Percentiles rank a stretch among this genome's conserved stretches.
Evolutionary conservation across 2,888 invertebrate genomes (phyloP).

Genomic region (Torymus auratus): DNA sequence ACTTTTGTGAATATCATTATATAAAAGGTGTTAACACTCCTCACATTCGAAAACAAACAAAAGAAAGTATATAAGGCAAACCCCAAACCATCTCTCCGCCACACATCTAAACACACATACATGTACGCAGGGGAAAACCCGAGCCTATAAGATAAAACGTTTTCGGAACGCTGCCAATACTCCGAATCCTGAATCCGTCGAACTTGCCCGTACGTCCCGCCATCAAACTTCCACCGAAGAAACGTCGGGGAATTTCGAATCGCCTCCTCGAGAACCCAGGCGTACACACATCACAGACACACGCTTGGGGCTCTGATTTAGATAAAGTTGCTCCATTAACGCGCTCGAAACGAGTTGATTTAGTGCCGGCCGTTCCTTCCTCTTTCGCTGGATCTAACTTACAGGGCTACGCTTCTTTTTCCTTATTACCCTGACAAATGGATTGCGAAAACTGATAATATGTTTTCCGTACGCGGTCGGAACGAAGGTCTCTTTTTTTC

Average conservation of each 20-base stretch:
- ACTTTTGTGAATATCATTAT: no score
- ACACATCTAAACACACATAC: no score
- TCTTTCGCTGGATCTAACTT: background rate
- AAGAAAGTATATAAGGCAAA: no score
- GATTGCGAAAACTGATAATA: conserved; percentile 2
- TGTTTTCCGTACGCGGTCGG: background rate
- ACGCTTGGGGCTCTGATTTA: conserved; percentile 35
- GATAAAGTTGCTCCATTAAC: conserved; percentile 46
- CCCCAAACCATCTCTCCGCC: no score
- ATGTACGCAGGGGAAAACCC: no score
- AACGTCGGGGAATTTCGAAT: conserved; percentile 17
- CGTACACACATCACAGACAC: background rate
- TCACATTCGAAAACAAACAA: no score
- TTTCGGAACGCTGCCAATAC: background rate
- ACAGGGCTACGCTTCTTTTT: background rate
- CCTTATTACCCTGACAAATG: background rate
- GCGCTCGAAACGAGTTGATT: conserved; percentile 28
- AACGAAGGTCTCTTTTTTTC: no score
- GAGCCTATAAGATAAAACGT: background rate
- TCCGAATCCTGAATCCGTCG: no score
- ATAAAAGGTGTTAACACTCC: no score
- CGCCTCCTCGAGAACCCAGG: background rate
- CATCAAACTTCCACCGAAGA: conserved; percentile 13
- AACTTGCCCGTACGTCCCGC: background rate
- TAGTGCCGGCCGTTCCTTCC: background rate